Conservation (phyloP, 1,140 invertebrate genomes). For the Eupristina koningsbergeri region DNA sequence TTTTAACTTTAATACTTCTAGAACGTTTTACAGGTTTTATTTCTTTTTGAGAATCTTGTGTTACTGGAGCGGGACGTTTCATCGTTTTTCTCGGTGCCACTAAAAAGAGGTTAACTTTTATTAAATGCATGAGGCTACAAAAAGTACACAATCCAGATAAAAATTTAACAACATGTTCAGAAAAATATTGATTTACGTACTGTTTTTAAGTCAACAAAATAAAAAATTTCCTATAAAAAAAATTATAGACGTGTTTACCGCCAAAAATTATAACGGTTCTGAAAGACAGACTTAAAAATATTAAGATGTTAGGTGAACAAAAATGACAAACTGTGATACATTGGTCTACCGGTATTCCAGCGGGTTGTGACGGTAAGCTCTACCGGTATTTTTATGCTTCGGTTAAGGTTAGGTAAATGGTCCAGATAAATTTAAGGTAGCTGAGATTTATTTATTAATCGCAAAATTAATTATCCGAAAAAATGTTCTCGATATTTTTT, state of each 20-base stretch:
- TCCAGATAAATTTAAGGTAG: too few species aligned
- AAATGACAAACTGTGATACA: not conserved
- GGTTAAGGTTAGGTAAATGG: too few species aligned
- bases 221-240: not conserved
- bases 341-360: too few species aligned
- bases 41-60: conserved; percentile 25
- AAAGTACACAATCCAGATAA: not conserved
- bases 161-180: not conserved
- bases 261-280: conserved; percentile 51
- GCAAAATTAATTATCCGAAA: too few species aligned
- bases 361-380: too few species aligned
- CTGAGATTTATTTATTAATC: too few species aligned
- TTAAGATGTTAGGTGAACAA: not conserved
- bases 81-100: conserved; percentile 56
- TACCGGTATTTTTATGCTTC: too few species aligned
- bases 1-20: conserved; percentile 49
- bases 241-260: conserved; percentile 42
- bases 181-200: conserved; percentile 28
- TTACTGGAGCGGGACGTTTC: conserved; percentile 53
- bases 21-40: conserved; percentile 42
- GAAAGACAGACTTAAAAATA: not conserved
- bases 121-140: not conserved
- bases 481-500: too few species aligned
- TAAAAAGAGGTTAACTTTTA: conserved; percentile 47
- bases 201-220: conserved; percentile 44